A percentile compares a stretch with the other conserved stretches of the same genome.
phyloP scores from a whole-genome alignment of 1,140 invertebrate genomes.

The Drosophila asahinai region DNA sequence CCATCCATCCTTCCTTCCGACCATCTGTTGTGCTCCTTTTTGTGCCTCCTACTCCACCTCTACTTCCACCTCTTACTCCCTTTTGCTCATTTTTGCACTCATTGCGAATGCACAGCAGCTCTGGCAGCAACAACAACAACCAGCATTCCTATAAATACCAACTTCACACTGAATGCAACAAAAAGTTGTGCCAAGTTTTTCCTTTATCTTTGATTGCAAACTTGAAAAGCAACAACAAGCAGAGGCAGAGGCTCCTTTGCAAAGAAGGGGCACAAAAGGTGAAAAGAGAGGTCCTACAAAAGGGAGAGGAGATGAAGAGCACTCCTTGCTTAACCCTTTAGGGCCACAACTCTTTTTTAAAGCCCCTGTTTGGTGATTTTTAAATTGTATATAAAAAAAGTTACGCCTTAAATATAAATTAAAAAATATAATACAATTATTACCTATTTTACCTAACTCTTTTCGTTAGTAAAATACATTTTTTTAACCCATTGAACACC shows the following conservation, averaged over 20 bases:
- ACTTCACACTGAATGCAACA: conserved; percentile 63
- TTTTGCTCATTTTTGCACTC: conserved; percentile 55
- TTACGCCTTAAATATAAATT: too few relatives aligned
- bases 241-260: conserved; percentile 25
- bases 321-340: conserved; percentile 46
- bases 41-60: conserved; percentile 14
- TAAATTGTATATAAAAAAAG: too few relatives aligned
- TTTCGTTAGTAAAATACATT: too few relatives aligned
- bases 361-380: too few relatives aligned
- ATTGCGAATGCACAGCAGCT: conserved; percentile 65
- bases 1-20: conserved; percentile 2
- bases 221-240: conserved; percentile 57
- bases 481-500: not conserved
- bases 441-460: not conserved
- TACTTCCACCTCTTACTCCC: not conserved
- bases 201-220: conserved; percentile 80
- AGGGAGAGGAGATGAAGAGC: conserved; percentile 5
- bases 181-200: conserved; percentile 66
- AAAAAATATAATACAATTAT: too few relatives aligned
- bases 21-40: conserved; percentile 32
- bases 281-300: not conserved
- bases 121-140: conserved; percentile 32
- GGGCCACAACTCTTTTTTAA: not conserved
- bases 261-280: not conserved
- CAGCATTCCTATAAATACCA: conserved; percentile 80